Conservation (phyloP, 2,888 invertebrate species). For the Macaria notata region DNA sequence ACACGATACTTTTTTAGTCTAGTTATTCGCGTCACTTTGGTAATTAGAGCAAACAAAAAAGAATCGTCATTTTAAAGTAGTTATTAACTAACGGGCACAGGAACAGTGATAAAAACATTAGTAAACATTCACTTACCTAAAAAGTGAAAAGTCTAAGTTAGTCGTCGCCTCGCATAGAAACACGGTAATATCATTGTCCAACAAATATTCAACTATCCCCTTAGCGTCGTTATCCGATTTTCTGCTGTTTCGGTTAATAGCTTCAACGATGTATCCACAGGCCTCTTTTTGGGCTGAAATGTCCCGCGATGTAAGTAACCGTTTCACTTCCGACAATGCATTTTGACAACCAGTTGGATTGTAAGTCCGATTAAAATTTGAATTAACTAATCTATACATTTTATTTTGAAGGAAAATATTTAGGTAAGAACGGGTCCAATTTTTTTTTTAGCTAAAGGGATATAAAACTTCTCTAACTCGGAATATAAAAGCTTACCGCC, state of each 20-base stretch:
- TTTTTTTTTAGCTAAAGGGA: too few relatives aligned
- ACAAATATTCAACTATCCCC: slow-evolving; percentile 58
- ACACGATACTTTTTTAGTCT: too few relatives aligned
- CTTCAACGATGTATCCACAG: slow-evolving; percentile 66
- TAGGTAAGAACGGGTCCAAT: too few relatives aligned
- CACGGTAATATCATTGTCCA: slow-evolving; percentile 70
- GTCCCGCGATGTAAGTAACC: slow-evolving; percentile 66
- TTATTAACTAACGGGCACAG: too few relatives aligned
- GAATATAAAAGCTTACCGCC: slow-evolving; percentile 14
- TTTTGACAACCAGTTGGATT: slow-evolving; percentile 68
- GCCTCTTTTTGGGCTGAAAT: slow-evolving; percentile 66
- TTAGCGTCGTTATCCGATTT: slow-evolving; percentile 51
- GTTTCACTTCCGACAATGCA: slow-evolving; percentile 69
- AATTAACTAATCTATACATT: slow-evolving; percentile 66
- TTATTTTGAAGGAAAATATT: slow-evolving; percentile 2
- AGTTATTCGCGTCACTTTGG: too few relatives aligned
- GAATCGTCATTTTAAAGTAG: too few relatives aligned
- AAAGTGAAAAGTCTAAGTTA: slow-evolving; percentile 67
- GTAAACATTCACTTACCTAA: slow-evolving; percentile 51
- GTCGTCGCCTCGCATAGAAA: slow-evolving; percentile 74
- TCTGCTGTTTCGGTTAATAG: slow-evolving; percentile 56
- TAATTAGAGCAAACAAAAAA: too few relatives aligned
- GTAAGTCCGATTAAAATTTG: slow-evolving; percentile 65
- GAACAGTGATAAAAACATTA: too few relatives aligned
- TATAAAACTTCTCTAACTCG: neutral